Conservation (phyloP, 2,888 invertebrate genomes). For the Philopedon plagiatum region DNA sequence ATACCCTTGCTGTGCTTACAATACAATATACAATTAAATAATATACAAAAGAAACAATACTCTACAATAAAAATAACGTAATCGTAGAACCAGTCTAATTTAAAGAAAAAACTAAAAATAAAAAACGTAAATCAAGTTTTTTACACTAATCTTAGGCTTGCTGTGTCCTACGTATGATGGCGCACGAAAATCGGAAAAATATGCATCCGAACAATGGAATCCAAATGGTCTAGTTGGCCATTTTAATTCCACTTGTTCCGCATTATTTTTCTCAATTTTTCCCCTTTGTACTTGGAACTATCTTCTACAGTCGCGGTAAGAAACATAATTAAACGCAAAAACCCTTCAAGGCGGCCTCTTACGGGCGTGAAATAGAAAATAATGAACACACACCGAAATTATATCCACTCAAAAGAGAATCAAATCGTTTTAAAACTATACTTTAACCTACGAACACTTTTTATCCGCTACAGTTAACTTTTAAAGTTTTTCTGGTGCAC, state of each 20-base stretch:
- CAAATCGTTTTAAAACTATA: neutral
- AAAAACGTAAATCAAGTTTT: neutral
- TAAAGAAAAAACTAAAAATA: constrained; percentile 3
- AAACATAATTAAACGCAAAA: neutral
- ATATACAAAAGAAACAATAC: constrained; percentile 5
- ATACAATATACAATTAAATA: neutral
- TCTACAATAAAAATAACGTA: constrained; percentile 7
- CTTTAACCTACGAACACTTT: constrained; percentile 16
- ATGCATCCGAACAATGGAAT: neutral
- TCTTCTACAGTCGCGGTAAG: neutral
- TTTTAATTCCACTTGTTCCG: neutral
- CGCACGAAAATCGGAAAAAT: neutral
- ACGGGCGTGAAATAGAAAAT: neutral
- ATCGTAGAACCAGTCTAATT: constrained; percentile 17
- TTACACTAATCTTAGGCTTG: neutral
- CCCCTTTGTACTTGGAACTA: neutral
- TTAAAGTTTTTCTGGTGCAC: constrained; percentile 15
- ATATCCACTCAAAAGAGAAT: neutral
- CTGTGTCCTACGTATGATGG: neutral
- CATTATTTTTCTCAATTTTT: neutral
- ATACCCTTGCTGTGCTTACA: neutral
- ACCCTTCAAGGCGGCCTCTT: neutral
- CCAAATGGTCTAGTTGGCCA: no score
- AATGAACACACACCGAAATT: neutral
- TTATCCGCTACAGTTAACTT: neutral